A percentile compares a stretch with the other conserved stretches of the same genome.
phyloP scores from a whole-genome alignment of 2,888 invertebrate species.

The Lasioglossum zephyrum region DNA sequence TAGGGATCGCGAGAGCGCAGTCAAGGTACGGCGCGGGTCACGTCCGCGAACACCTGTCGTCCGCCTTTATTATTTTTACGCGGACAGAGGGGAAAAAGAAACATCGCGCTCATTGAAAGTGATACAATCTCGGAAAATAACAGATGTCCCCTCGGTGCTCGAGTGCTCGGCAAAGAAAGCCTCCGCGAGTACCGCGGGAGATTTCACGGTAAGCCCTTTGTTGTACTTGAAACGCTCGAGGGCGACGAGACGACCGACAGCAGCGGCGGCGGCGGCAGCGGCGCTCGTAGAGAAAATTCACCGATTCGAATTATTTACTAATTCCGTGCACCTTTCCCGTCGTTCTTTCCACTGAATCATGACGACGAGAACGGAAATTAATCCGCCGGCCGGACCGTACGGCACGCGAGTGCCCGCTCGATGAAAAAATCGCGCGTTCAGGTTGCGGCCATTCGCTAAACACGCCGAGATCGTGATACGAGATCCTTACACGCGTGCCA shows the following conservation, averaged over 20 bases:
- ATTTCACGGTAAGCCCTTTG: slow-evolving; percentile 72
- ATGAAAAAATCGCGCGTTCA: not conserved
- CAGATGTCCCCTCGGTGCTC: slow-evolving; percentile 69
- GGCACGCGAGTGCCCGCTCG: not conserved
- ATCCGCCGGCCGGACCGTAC: not conserved
- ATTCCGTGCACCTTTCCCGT: slow-evolving; percentile 38
- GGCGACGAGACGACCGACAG: slow-evolving; percentile 49
- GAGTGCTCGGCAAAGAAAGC: slow-evolving; percentile 72
- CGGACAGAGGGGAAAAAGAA: slow-evolving; percentile 34
- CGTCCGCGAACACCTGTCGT: slow-evolving; percentile 29
- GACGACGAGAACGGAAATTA: slow-evolving; percentile 24
- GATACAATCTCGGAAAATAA: slow-evolving; percentile 74
- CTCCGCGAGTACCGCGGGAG: slow-evolving; percentile 66
- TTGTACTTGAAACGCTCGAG: slow-evolving; percentile 64
- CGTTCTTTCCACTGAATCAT: slow-evolving; percentile 13
- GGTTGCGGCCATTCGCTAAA: not conserved
- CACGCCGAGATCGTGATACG: not conserved
- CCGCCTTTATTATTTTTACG: slow-evolving; percentile 54
- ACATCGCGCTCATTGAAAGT: slow-evolving; percentile 65
- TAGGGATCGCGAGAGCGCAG: slow-evolving; percentile 37
- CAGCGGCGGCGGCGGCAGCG: not conserved
- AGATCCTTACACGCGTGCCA: not conserved
- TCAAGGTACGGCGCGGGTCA: not conserved
- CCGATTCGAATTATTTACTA: slow-evolving; percentile 66
- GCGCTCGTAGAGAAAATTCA: slow-evolving; percentile 47